These are phyloP conservation scores for Littorina saxatilis DNA, from an alignment of 1,140 invertebrate genomes.

Conservation along the genomic window DNA sequence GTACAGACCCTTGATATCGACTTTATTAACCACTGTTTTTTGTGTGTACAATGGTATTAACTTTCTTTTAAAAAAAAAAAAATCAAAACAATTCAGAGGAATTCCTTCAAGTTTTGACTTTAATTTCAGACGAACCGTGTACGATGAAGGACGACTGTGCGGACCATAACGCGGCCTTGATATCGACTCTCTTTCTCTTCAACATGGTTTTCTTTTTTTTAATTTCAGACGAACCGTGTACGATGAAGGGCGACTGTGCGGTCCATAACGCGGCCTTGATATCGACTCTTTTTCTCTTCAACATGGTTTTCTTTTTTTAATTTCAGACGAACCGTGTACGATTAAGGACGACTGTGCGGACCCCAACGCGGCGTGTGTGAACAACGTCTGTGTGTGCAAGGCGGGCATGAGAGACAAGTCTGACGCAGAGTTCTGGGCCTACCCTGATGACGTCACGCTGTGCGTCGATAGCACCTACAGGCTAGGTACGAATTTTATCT, in stretches of 20 bases:
- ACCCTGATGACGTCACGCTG: slow-evolving; percentile 33
- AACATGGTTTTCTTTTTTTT: not conserved
- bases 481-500: slow-evolving; percentile 8
- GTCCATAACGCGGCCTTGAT: slow-evolving; percentile 22
- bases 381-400: slow-evolving; percentile 30
- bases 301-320: not conserved
- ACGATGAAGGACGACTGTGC: slow-evolving; percentile 4
- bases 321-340: not conserved
- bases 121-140: not conserved
- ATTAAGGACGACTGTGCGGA: slow-evolving; percentile 25
- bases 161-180: slow-evolving; percentile 25
- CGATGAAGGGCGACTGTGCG: slow-evolving; percentile 3
- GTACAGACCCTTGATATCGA: too few species aligned
- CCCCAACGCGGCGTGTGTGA: slow-evolving; percentile 34
- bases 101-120: not conserved
- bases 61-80: not conserved
- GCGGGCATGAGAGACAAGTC: slow-evolving; percentile 36
- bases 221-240: not conserved
- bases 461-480: not conserved
- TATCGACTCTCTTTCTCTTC: not conserved
- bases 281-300: not conserved
- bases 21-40: too few species aligned
- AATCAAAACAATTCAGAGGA: not conserved
- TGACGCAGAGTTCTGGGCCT: slow-evolving; percentile 31
- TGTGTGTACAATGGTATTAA: too few species aligned